Conservation (phyloP, 2,113 vertebrate species). For the Syngnathus floridae region DNA sequence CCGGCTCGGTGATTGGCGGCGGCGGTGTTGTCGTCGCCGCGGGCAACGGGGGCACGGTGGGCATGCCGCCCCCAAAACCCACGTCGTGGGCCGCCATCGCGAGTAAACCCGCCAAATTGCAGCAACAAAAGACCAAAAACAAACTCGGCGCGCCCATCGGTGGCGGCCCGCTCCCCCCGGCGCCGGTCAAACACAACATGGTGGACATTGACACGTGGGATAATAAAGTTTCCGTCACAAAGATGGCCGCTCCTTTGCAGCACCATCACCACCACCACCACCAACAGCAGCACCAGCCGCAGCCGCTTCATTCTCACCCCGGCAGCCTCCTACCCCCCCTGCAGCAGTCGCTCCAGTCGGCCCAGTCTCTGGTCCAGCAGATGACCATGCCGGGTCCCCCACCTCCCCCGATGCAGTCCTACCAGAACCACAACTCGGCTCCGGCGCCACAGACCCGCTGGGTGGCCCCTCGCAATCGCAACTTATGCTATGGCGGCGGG, state of each 20-base stretch:
- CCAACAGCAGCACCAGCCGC: conserved; percentile 64
- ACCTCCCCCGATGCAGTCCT: conserved; percentile 70
- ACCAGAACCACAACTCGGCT: conserved; percentile 74
- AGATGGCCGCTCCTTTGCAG: conserved; percentile 75
- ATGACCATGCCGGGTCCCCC: conserved; percentile 77
- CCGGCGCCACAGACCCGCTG: conserved; percentile 82
- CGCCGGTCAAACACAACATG: conserved; percentile 95
- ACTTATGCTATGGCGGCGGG: conserved; percentile 75
- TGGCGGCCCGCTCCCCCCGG: conserved; percentile 77
- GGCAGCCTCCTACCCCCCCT: conserved; percentile 56
- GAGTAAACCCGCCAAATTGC: conserved; percentile 92
- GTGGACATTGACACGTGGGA: conserved; percentile 95
- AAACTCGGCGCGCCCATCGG: conserved; percentile 78
- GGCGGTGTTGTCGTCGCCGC: conserved; percentile 63
- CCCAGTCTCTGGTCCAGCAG: conserved; percentile 72
- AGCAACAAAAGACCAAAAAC: conserved; percentile 87
- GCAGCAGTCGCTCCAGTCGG: conserved; percentile 56
- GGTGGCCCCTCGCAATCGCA: conserved; percentile 90
- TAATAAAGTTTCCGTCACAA: conserved; percentile 81
- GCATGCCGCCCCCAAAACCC: conserved; percentile 84
- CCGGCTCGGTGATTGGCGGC: conserved; percentile 81
- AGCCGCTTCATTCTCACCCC: conserved; percentile 65
- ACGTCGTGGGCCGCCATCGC: conserved; percentile 96
- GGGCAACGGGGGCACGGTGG: conserved; percentile 80
- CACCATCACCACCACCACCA: conserved; percentile 28